Conservation (phyloP, 2,888 invertebrate species). For the Onthophagus sagittarius region DNA sequence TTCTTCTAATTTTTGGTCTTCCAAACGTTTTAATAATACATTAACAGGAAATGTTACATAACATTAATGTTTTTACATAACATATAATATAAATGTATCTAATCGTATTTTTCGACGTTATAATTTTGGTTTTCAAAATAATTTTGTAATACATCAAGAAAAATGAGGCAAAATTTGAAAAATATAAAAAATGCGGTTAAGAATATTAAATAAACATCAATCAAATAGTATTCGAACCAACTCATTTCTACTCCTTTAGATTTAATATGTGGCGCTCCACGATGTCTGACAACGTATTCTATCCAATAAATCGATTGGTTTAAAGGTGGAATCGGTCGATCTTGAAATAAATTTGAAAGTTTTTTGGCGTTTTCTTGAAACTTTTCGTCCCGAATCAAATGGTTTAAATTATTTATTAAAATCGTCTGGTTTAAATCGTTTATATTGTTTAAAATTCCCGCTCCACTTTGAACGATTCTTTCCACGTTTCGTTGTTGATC, state of each 20-base stretch:
- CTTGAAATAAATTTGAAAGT: constrained; percentile 25
- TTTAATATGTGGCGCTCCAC: constrained; percentile 26
- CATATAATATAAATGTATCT: no score
- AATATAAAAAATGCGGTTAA: neutral
- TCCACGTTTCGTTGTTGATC: constrained; percentile 42
- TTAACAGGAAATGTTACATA: no score
- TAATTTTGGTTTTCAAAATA: constrained; percentile 14
- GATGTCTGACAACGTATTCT: constrained; percentile 27
- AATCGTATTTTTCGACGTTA: neutral
- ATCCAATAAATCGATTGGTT: constrained; percentile 29
- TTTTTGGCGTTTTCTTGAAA: constrained; percentile 23
- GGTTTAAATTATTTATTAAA: constrained; percentile 12
- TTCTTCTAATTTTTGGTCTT: no score
- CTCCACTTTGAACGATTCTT: constrained; percentile 30
- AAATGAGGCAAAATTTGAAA: neutral
- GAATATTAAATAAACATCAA: constrained; percentile 25
- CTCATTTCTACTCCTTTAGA: constrained; percentile 24
- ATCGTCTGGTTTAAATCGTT: constrained; percentile 8
- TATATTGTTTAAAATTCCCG: constrained; percentile 29
- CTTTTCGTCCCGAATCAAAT: constrained; percentile 18
- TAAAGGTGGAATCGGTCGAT: constrained; percentile 25
- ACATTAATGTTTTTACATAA: no score
- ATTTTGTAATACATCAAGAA: constrained; percentile 9
- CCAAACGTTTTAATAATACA: no score
- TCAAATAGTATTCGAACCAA: constrained; percentile 27